Base-by-base conservation (phyloP, 2,888 invertebrate genomes). In the Xanthorhoe spadicearia region DNA sequence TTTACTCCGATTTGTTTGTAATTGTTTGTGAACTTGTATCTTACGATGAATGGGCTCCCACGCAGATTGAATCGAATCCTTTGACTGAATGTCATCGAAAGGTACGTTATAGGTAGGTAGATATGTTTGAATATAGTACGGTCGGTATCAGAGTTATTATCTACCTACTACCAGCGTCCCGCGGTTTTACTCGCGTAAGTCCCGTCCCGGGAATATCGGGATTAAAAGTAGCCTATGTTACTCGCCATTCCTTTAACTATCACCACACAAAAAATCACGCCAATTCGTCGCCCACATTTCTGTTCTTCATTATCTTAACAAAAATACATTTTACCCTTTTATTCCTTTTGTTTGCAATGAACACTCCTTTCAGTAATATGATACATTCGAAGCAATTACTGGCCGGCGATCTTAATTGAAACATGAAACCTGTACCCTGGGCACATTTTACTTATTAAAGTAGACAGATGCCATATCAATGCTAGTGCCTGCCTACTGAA, bases 351-450 rank as follows among this genome's bases (percentile, higher is more conserved):
- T 56, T 28, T 48, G 56, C 6, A 43, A 43, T 43, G 17, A 48
- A 48, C 17, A 17, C 56, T 55, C n/a, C 15, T 56, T 56, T 56
- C 10, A 46, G 28, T 56, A 56, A 56, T 23, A 46, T 28, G 46
- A 46, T n/a, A 8, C 8, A 56, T 46, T 56, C 9, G 46, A 15
- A 46, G 46, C 56, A 48, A 56, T 56, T n/a, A 48, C 6, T 19
- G 15, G 1, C 23, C 48, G 15, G 7, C 15, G 15, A 48, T 43
- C 43, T 43, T 48, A 48, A 48, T 48, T 48, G 15, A 17, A 48
- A 48, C 13, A 17, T 48, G 48, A 48, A 48, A 17, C 48, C 7
- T 7, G 15, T 46, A 46, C n/a, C 38, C 38, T 38, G 1, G 38
- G 38, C 10, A 43, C 38, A 13, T 43, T 43, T 43, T 13, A 43